Base-by-base conservation (phyloP, 2,888 invertebrate genomes). In the Aricia artaxerxes region DNA sequence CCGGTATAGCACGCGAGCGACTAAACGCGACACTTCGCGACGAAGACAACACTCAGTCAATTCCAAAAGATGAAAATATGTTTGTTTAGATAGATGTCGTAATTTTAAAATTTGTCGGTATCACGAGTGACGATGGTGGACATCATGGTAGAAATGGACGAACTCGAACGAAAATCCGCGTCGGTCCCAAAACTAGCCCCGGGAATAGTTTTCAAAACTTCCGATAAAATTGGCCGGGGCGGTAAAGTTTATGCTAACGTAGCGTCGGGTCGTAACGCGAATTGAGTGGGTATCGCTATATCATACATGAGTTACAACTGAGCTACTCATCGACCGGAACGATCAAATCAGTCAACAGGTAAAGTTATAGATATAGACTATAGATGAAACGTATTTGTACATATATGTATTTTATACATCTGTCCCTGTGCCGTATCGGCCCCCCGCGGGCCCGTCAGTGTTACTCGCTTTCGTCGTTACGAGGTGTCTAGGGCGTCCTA, bases 391-490 rank as follows among this genome's bases (percentile, higher is more conserved):
- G 44, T 78, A 69, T 80, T 72, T 78, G 80, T 81, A 81, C 57
- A 79, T 81, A 81, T 60, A 78, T 73, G 72, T 73, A 78, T 78
- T 73, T 73, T 78, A 78, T 78, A 78, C 73, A 57, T 78, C 53
- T 72, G 49, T 78, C 64, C 44, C 35, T 35, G 35, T 11, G 38
- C 44, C 7, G 73, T 73, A 38, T 72, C 40, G 11, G 16, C 16
- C 40, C 31, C 75, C 75, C 40, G 24, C 4, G 35, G 49, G 35
- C 13, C 44, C 6, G 44, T 40, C 73, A 7, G 53, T 49, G n/a
- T n/a, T 31, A 35, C 44, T 78, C 57, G 81, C 79, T 80, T 80
- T 80, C 73, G 80, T 80, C 79, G 79, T 79, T 79, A 79, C 61
- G 73, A 61, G 80, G 78, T 73, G 40, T 69, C 60, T 75, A 73